These are phyloP conservation scores for Scaptomyza polygonia DNA, from an alignment of 2,888 invertebrate species.

Conservation along the genomic window DNA sequence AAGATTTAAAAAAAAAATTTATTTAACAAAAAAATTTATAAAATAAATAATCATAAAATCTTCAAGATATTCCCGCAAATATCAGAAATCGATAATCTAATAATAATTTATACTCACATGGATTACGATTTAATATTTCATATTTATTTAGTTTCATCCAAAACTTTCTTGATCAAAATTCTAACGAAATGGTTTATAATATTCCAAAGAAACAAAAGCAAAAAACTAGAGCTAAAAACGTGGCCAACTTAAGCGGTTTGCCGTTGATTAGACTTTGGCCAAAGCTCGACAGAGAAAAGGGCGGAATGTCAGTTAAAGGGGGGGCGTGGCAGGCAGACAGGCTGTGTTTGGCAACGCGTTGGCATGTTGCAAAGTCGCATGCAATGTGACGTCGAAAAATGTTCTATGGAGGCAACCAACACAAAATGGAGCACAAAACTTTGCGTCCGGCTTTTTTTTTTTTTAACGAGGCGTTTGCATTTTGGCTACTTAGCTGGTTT, in stretches of 20 bases:
- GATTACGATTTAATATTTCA: too few species aligned
- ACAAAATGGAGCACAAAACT: constrained; percentile 34
- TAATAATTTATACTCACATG: too few species aligned
- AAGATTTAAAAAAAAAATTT: too few species aligned
- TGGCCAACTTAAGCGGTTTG: too few species aligned
- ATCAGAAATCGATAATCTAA: too few species aligned
- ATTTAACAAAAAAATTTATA: not conserved
- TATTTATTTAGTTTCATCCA: not conserved
- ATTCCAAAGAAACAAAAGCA: constrained; percentile 7
- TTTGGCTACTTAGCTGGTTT: constrained; percentile 44
- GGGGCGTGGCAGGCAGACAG: constrained; percentile 38
- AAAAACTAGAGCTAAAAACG: not conserved
- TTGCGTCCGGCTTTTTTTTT: constrained; percentile 24
- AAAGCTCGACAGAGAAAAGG: too few species aligned
- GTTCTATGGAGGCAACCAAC: not conserved
- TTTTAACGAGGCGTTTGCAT: constrained; percentile 39
- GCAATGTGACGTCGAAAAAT: constrained; percentile 22
- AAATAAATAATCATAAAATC: not conserved
- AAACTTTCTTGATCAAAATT: not conserved
- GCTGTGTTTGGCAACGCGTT: constrained; percentile 53
- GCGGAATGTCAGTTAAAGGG: too few species aligned
- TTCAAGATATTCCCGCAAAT: too few species aligned
- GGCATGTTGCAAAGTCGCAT: constrained; percentile 47
- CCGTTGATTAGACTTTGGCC: too few species aligned
- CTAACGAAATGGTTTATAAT: not conserved